Evolutionary conservation across 2,888 invertebrate genomes (phyloP).

Genomic region (Leptinotarsa peninsularis): DNA sequence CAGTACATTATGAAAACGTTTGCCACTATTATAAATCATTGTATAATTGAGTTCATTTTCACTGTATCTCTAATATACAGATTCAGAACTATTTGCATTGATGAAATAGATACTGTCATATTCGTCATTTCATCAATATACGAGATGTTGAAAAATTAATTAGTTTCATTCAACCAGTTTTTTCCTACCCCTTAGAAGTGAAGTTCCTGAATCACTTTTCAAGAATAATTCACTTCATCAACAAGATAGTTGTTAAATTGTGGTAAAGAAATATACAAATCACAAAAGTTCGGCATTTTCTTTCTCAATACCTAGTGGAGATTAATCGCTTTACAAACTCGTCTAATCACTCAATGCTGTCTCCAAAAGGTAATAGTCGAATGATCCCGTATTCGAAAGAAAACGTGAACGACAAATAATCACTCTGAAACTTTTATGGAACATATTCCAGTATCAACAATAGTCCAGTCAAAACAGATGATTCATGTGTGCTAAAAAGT

Average conservation of each 20-base stretch:
- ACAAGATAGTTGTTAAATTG: background rate
- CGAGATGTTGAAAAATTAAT: background rate
- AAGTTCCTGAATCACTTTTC: background rate
- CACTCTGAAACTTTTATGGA: background rate
- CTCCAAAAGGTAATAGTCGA: slow-evolving; percentile 7
- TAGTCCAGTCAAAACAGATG: background rate
- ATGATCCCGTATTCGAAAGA: slow-evolving; percentile 4
- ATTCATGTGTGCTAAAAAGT: no score
- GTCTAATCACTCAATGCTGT: slow-evolving; percentile 4
- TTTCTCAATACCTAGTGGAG: background rate
- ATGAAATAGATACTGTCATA: no score
- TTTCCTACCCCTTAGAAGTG: background rate
- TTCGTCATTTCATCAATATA: no score
- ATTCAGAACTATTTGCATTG: no score
- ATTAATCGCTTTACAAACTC: background rate
- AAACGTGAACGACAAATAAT: slow-evolving; percentile 3
- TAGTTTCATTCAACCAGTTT: background rate
- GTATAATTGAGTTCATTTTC: no score
- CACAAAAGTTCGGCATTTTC: background rate
- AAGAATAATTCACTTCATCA: background rate
- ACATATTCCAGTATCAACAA: background rate
- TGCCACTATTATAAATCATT: no score
- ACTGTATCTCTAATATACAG: no score
- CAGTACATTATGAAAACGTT: no score
- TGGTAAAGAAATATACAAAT: background rate